These are phyloP conservation scores for Eulemur rufifrons DNA, from an alignment of 2,113 vertebrate species.

Conservation along the genomic window DNA sequence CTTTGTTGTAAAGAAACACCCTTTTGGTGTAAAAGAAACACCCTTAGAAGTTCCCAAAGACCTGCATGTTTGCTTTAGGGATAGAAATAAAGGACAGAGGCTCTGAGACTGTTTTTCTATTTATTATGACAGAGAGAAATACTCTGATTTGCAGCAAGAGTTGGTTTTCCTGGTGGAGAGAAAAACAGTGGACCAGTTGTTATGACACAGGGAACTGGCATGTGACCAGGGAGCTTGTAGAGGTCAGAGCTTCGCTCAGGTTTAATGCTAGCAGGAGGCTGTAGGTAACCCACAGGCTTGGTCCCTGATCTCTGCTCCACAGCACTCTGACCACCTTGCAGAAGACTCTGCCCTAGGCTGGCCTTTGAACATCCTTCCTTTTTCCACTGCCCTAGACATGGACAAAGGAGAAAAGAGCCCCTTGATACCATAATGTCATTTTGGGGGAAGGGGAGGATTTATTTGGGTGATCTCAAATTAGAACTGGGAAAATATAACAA, in stretches of 20 bases:
- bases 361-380: background rate
- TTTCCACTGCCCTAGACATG: background rate
- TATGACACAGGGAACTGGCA: background rate
- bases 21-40: background rate
- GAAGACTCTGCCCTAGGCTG: background rate
- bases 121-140: background rate
- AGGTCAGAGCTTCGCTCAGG: background rate
- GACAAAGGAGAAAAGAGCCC: background rate
- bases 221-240: background rate
- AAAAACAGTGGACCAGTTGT: background rate
- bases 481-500: background rate
- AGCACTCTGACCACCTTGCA: background rate
- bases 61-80: background rate
- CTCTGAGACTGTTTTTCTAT: background rate
- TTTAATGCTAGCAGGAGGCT: background rate
- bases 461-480: background rate
- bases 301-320: background rate
- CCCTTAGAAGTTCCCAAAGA: background rate
- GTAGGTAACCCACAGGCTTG: background rate
- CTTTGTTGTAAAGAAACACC: background rate
- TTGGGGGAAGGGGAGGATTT: background rate
- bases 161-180: background rate
- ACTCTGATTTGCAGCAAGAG: background rate
- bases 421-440: background rate
- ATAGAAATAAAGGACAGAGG: constrained; percentile 12